phyloP scores from a whole-genome alignment of 2,113 vertebrate species.

The Chaetura pelagica region DNA sequence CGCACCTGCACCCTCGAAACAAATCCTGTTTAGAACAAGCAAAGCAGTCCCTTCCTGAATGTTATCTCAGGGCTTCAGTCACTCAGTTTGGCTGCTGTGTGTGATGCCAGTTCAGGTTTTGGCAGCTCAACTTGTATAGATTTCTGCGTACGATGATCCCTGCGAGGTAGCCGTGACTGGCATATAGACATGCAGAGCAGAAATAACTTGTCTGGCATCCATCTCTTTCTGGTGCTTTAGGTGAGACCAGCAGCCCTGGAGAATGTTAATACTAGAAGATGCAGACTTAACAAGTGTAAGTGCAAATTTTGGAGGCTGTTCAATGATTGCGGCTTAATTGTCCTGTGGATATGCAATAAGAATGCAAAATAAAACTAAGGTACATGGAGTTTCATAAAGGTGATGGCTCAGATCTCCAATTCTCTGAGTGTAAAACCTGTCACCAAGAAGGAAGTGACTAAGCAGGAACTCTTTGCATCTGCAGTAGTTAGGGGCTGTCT shows the following conservation, averaged over 20 bases:
- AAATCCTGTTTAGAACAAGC: slow-evolving; percentile 2
- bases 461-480: background rate
- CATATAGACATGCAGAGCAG: background rate
- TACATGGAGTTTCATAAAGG: background rate
- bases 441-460: background rate
- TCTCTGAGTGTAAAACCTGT: background rate
- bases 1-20: background rate
- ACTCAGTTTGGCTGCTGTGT: background rate
- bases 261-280: background rate
- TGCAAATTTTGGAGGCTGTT: background rate
- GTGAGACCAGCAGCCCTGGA: background rate
- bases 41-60: background rate
- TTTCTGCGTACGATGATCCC: background rate
- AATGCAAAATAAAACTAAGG: background rate
- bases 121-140: background rate
- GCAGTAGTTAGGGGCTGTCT: background rate
- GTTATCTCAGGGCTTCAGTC: slow-evolving; percentile 52
- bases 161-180: background rate
- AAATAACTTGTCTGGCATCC: background rate
- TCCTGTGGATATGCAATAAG: background rate
- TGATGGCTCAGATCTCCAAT: background rate
- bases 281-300: background rate
- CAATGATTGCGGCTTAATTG: background rate
- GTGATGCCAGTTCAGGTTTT: background rate
- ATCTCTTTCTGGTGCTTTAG: background rate